Evolutionary conservation across 2,888 invertebrate genomes (phyloP), one percentile per base, ranked within the genome.

Genomic region (Suillia variegata): DNA sequence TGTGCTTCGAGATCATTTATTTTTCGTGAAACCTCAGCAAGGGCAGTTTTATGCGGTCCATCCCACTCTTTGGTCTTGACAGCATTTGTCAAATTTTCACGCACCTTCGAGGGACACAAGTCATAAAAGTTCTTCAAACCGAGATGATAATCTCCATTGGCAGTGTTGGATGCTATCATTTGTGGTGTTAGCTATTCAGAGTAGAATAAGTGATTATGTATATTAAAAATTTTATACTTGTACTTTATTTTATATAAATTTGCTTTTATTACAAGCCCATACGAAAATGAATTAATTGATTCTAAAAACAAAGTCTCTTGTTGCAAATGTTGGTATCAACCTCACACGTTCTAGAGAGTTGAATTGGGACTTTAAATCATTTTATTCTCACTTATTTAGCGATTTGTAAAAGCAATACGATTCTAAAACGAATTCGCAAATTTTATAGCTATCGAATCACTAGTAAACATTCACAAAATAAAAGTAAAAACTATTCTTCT

Each of bases 41-140:
- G 81, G 0, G 90, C 88, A 22, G 85, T 84, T 78, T 96, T 92
- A 67, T 96, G 93, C 12, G 85, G 85, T 33, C 90, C 88, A 80
- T 96, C 94, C 95, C 96, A 98, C 18, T 85, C 76, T 69, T 92
- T 91, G 68, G 91, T 88, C 74, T 92, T 92, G 4, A 91, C 86
- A 67, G 93, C 90, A 63, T 88, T 89, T 63, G 88, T 85, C 57
- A 97, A 87, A 57, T 96, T 87, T 65, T 96, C 95, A 67, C 88
- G 87, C 42, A 97, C 84, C 75, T 89, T 88, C 50, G 89, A 86
- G 0, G 97, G 94, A 81, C 96, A 98, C 38, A 99, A 83, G 72
- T 93, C 93, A 80, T 87, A 92, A 2, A 92, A 88, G 76, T 90
- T 87, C 78, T 97, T 92, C 0, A 95, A 83, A 3, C 99, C 99